Conservation (phyloP, 2,113 vertebrate species). For the Antennarius striatus region DNA sequence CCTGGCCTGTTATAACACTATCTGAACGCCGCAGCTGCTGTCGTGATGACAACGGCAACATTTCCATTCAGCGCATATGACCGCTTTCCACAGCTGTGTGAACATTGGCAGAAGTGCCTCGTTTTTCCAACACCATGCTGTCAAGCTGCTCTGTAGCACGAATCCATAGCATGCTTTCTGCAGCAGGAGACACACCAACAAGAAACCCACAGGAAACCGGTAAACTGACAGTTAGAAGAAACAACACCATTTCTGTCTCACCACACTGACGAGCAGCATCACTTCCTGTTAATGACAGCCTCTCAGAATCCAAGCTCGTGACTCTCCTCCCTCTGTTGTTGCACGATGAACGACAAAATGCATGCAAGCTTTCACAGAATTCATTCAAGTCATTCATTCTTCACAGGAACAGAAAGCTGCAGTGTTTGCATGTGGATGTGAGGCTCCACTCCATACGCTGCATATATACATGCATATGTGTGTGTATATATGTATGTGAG, state of each 20-base stretch:
- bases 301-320: slow-evolving; percentile 26
- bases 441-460: too few species aligned
- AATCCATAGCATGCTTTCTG: slow-evolving; percentile 31
- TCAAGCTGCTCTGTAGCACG: slow-evolving; percentile 4
- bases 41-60: slow-evolving; percentile 34
- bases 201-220: slow-evolving; percentile 67
- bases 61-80: slow-evolving; percentile 34
- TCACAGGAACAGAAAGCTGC: slow-evolving; percentile 29
- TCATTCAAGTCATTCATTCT: slow-evolving; percentile 7
- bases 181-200: slow-evolving; percentile 29
- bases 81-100: slow-evolving; percentile 36
- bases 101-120: not conserved
- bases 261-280: slow-evolving; percentile 51
- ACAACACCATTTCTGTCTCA: slow-evolving; percentile 15
- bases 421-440: not conserved
- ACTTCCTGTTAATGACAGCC: slow-evolving; percentile 62
- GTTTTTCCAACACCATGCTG: slow-evolving; percentile 9
- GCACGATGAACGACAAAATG: slow-evolving; percentile 31
- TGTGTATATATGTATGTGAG: too few species aligned
- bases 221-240: slow-evolving; percentile 19
- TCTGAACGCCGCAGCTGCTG: slow-evolving; percentile 47
- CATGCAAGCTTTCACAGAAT: slow-evolving; percentile 4
- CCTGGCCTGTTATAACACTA: slow-evolving; percentile 14
- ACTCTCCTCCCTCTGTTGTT: slow-evolving; percentile 29
- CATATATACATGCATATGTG: too few species aligned